phyloP scores from a whole-genome alignment of 1,140 invertebrate genomes.

The Vollenhovia emeryi region DNA sequence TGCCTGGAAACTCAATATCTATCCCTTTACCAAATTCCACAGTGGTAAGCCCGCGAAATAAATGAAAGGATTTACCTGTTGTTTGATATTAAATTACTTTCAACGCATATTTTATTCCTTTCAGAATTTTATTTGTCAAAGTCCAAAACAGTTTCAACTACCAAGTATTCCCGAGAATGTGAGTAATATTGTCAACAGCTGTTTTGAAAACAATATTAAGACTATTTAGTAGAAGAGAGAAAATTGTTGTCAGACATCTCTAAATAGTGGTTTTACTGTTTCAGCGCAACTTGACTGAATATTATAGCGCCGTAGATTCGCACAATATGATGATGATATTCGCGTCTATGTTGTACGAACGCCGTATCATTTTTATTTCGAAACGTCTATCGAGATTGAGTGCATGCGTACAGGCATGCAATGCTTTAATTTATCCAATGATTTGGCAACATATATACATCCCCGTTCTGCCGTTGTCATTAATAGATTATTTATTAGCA shows the following conservation, averaged over 20 bases:
- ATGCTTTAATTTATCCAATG: slow-evolving; percentile 98
- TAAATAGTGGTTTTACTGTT: slow-evolving; percentile 72
- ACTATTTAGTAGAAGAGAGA: too few species aligned
- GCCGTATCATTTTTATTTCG: slow-evolving; percentile 96
- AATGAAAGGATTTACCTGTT: too few species aligned
- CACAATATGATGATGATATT: slow-evolving; percentile 97
- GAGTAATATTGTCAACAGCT: slow-evolving; percentile 84
- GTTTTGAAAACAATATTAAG: too few species aligned
- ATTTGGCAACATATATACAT: slow-evolving; percentile 99
- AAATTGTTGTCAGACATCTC: neutral
- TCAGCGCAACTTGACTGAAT: slow-evolving; percentile 97
- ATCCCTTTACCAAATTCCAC: slow-evolving; percentile 82
- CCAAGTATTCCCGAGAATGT: slow-evolving; percentile 98
- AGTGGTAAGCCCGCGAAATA: too few species aligned
- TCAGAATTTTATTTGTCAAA: slow-evolving; percentile 91
- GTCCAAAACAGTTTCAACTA: slow-evolving; percentile 92
- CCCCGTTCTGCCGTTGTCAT: slow-evolving; percentile 94
- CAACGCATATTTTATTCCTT: slow-evolving; percentile 74
- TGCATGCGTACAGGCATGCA: slow-evolving; percentile 97
- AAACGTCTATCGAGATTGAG: slow-evolving; percentile 94
- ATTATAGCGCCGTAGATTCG: slow-evolving; percentile 96
- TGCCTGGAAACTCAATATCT: slow-evolving; percentile 81
- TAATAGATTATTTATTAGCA: slow-evolving; percentile 96
- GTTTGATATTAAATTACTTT: neutral
- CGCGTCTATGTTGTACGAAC: slow-evolving; percentile 96